phyloP scores from a whole-genome alignment of 2,888 invertebrate species.

The Coenonympha glycerion region DNA sequence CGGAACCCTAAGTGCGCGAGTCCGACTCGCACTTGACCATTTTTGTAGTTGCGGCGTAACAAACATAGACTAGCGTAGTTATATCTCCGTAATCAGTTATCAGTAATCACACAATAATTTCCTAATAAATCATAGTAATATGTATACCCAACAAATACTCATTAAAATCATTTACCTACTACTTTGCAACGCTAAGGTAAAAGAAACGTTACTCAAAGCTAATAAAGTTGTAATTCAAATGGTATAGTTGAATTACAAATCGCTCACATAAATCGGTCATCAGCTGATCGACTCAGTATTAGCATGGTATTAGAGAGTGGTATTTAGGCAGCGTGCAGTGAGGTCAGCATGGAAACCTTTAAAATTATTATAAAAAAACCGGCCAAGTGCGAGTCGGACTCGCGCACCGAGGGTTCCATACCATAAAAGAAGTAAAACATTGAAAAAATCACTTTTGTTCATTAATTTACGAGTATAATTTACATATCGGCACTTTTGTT shows the following conservation, averaged over 20 bases:
- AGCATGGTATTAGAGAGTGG: conserved; percentile 10
- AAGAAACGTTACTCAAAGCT: neutral
- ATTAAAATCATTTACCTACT: neutral
- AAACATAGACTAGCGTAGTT: too few species aligned
- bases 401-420: too few species aligned
- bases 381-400: too few species aligned
- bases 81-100: neutral
- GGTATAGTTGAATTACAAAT: neutral
- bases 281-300: conserved; percentile 17
- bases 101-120: conserved; percentile 1
- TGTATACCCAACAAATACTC: neutral
- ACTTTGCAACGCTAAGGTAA: neutral
- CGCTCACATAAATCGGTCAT: conserved; percentile 15
- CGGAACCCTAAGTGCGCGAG: too few species aligned
- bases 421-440: too few species aligned
- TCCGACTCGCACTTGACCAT: too few species aligned
- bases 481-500: too few species aligned
- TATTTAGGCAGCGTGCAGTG: neutral
- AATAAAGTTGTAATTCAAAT: neutral
- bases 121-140: conserved; percentile 2
- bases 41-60: too few species aligned
- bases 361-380: neutral
- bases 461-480: too few species aligned
- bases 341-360: neutral
- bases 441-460: too few species aligned